Percentiles rank a stretch among this genome's conserved stretches.
phyloP scores from a whole-genome alignment of 2,888 invertebrate species.

The Neoascia interrupta region DNA sequence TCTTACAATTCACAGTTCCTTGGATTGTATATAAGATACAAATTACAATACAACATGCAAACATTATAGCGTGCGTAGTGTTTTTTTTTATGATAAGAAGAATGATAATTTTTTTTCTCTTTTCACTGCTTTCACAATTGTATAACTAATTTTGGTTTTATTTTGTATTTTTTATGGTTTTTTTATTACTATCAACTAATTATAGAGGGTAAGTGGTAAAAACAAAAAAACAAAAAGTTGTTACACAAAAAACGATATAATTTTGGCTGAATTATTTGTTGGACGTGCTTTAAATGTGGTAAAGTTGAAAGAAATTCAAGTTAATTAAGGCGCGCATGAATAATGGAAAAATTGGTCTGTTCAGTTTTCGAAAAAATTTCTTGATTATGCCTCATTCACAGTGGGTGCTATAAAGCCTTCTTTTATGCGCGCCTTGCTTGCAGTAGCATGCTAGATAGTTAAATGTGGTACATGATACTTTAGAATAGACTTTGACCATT shows the following conservation, averaged over 20 bases:
- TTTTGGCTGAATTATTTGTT: slow-evolving; percentile 25
- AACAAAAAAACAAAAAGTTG: neutral
- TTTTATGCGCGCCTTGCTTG: no score
- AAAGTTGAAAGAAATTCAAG: no score
- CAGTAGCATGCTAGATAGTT: no score
- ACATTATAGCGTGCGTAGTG: slow-evolving; percentile 54
- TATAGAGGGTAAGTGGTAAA: slow-evolving; percentile 66
- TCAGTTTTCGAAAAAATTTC: no score
- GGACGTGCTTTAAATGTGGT: slow-evolving; percentile 18
- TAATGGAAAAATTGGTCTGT: no score
- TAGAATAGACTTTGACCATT: no score
- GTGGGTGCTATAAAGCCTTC: no score
- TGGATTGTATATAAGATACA: slow-evolving; percentile 7
- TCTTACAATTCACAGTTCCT: slow-evolving; percentile 71
- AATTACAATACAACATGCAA: neutral
- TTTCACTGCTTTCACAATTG: slow-evolving; percentile 63
- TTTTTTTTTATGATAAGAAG: slow-evolving; percentile 25
- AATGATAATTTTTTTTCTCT: slow-evolving; percentile 35
- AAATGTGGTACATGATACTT: no score
- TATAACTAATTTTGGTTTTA: slow-evolving; percentile 44
- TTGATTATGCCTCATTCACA: no score
- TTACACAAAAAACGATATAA: no score
- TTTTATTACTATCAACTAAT: slow-evolving; percentile 50
- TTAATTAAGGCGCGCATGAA: no score
- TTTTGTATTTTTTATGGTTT: slow-evolving; percentile 47